Evolutionary conservation across 2,888 invertebrate genomes (phyloP).

Genomic region (Rhingia rostrata): DNA sequence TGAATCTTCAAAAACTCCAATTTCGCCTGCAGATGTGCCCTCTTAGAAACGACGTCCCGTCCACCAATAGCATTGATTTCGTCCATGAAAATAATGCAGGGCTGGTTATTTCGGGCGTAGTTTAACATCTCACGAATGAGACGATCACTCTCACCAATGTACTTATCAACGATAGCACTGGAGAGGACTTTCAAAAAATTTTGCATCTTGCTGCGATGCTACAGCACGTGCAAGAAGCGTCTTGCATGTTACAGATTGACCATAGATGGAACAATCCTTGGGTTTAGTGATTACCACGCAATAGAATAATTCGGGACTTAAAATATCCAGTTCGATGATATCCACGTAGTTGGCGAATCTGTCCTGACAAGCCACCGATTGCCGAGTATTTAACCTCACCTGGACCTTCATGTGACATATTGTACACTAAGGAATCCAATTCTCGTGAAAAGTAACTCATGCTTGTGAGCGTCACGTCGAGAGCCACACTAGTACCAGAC

Average conservation of each 20-base stretch:
- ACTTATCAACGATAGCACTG: conserved; percentile 99
- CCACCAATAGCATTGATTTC: conserved; percentile 99
- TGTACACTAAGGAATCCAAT: conserved; percentile 99
- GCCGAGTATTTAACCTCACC: conserved; percentile 98
- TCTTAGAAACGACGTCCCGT: conserved; percentile 98
- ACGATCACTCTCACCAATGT: conserved; percentile 99
- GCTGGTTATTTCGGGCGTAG: conserved; percentile 99
- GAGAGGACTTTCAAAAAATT: conserved; percentile 99
- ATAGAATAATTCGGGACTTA: conserved; percentile 98
- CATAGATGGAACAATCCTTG: conserved; percentile 98
- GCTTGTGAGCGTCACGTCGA: conserved; percentile 99
- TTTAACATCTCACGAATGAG: conserved; percentile 99
- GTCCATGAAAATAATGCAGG: conserved; percentile 99
- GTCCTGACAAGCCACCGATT: conserved; percentile 98
- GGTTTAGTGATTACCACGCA: conserved; percentile 99
- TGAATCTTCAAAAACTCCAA: conserved; percentile 99
- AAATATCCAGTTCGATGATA: conserved; percentile 96
- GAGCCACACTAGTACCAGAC: conserved; percentile 97
- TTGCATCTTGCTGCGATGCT: conserved; percentile 98
- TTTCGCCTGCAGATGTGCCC: conserved; percentile 99
- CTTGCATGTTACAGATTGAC: conserved; percentile 99
- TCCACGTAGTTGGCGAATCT: conserved; percentile 98
- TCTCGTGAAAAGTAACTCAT: conserved; percentile 99
- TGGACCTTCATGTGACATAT: conserved; percentile 99
- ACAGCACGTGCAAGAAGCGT: conserved; percentile 98